phyloP scores from a whole-genome alignment of 1,140 invertebrate species.

The Zophobas atratus region DNA sequence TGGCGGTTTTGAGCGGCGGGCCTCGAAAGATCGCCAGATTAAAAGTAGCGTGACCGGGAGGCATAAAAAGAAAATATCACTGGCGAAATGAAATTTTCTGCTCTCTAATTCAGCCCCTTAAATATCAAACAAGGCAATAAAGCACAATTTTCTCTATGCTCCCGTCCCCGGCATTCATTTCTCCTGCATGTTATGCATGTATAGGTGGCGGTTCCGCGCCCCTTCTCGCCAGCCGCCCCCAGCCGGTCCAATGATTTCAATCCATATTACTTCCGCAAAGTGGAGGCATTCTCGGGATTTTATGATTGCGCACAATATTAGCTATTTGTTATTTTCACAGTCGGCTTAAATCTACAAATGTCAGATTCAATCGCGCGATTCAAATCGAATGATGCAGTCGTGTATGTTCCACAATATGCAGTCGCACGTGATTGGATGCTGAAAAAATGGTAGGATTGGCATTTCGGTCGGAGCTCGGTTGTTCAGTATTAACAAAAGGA shows the following conservation, averaged over 20 bases:
- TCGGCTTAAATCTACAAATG: conserved; percentile 59
- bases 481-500: not conserved
- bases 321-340: conserved; percentile 60
- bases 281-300: conserved; percentile 56
- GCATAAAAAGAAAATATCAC: conserved; percentile 45
- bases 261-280: conserved; percentile 56
- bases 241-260: conserved; percentile 55
- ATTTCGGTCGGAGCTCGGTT: conserved; percentile 20
- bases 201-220: conserved; percentile 20
- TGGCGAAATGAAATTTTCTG: conserved; percentile 45
- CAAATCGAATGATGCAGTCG: conserved; percentile 49
- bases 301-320: conserved; percentile 58
- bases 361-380: conserved; percentile 56
- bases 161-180: conserved; percentile 32
- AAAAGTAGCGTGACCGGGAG: conserved; percentile 46
- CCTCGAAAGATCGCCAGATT: conserved; percentile 35
- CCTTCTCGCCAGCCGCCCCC: not conserved
- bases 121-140: conserved; percentile 48
- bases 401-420: conserved; percentile 27
- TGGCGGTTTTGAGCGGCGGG: not conserved
- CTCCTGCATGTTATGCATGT: conserved; percentile 27
- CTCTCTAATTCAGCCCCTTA: conserved; percentile 38
- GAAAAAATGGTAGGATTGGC: conserved; percentile 13
- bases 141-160: conserved; percentile 39
- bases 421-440: conserved; percentile 15